Percentiles rank a stretch among this genome's conserved stretches.
These are phyloP conservation scores for Notothenia coriiceps DNA, from an alignment of 2,113 vertebrate genomes.

Conservation along the genomic window DNA sequence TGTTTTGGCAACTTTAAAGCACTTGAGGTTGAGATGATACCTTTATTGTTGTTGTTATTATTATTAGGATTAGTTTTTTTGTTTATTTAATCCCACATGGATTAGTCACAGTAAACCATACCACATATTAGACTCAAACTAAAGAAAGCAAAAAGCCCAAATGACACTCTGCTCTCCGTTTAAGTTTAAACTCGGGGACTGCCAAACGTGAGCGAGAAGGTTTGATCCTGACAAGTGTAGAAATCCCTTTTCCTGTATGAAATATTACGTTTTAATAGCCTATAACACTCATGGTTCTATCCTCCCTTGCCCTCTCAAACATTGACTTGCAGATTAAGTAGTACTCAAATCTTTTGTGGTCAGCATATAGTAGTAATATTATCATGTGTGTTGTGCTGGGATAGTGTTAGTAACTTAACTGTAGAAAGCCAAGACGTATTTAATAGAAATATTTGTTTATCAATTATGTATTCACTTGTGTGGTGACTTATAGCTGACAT, in stretches of 20 bases:
- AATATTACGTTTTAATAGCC: background rate
- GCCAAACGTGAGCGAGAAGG: background rate
- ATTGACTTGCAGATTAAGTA: background rate
- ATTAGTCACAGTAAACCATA: too few relatives aligned
- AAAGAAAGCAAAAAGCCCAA: too few relatives aligned
- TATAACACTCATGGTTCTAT: background rate
- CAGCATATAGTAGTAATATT: background rate
- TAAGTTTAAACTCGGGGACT: too few relatives aligned
- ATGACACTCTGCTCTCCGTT: too few relatives aligned
- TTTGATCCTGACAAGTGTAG: background rate
- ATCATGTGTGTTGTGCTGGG: background rate
- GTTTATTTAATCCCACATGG: too few relatives aligned
- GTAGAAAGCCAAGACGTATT: background rate
- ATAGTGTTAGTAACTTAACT: background rate
- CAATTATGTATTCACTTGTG: constrained; percentile 30
- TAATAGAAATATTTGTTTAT: background rate
- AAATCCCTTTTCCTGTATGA: background rate
- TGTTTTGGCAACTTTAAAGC: too few relatives aligned
- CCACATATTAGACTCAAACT: too few relatives aligned
- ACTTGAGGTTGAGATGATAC: too few relatives aligned
- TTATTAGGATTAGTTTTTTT: too few relatives aligned
- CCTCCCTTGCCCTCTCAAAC: background rate
- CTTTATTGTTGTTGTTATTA: too few relatives aligned
- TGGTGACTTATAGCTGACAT: constrained; percentile 54
- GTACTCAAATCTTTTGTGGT: background rate